Base-by-base conservation (phyloP, 2,888 invertebrate species). In the Melanostoma scalare region DNA sequence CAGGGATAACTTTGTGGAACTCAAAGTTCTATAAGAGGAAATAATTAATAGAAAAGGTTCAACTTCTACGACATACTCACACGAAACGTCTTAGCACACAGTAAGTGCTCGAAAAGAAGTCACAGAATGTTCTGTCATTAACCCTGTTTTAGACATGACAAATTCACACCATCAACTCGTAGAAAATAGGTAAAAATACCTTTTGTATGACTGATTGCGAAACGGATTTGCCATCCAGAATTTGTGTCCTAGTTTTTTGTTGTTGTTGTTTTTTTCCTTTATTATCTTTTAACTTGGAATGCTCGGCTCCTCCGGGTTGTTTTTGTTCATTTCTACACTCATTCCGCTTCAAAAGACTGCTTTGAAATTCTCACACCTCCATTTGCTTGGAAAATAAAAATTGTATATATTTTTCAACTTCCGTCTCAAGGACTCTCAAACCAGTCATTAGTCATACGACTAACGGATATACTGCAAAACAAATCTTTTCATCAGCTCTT, bases 361-460 rank as follows among this genome's bases (percentile, higher is more conserved):
- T 56, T 55, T 52, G 55, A 73, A 81, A 73, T 68, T 77, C 55
- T 40, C 58, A 76, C 76, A 67, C 77, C 58, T 63, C 63, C 38
- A 9, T 63, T 40, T 4, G 40, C 31, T 9, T 36, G 0, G 42
- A 40, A 20, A 58, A 58, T 35, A 60, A 71, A 53, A 67, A 40
- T 42, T 65, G 5, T 67, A 67, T 67, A 63, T 65, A 74, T 74
- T 75, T 78, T 73, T 38, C 78, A 67, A 71, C 84, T 84, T 84
- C 74, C 74, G 84, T 79, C 78, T 75, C 84, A 79, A 84, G 74
- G 71, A 78, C 74, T 71, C 79, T 84, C 84, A 69, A 74, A 74
- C 67, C 69, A 79, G 84, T 84, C 84, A 84, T 84, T 84, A 84
- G 84, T 84, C 84, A 84, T 84, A 84, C 65, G 74, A 79, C 79